Evolutionary conservation across 2,797 vertebrate species (phyloP).

Genomic region (Phrynocephalus forsythii): DNA sequence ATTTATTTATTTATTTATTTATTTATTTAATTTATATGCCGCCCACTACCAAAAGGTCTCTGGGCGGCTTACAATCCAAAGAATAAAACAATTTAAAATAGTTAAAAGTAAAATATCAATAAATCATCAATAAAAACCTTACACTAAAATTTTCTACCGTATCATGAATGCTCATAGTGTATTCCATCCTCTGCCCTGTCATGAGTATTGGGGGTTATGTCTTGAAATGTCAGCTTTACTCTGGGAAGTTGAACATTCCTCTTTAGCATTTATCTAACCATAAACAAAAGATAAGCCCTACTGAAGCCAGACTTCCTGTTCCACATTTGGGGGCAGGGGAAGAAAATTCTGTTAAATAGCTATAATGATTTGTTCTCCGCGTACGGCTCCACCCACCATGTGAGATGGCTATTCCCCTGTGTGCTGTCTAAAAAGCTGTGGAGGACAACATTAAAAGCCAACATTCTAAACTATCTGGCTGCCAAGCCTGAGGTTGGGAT

Average conservation of each 20-base stretch:
- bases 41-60: no score
- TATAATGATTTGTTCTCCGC: neutral
- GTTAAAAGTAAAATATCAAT: no score
- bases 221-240: slow-evolving; percentile 5
- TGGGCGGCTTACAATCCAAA: no score
- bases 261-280: slow-evolving; percentile 21
- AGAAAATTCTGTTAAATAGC: neutral
- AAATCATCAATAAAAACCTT: no score
- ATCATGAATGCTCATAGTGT: neutral
- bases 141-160: neutral
- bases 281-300: slow-evolving; percentile 44
- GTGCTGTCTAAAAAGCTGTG: neutral
- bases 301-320: slow-evolving; percentile 19
- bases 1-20: no score
- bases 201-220: slow-evolving; percentile 52
- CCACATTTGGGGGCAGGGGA: neutral
- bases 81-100: no score
- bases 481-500: no score
- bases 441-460: neutral
- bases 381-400: neutral
- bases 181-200: neutral
- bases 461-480: neutral
- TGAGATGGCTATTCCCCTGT: no score
- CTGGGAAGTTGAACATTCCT: slow-evolving; percentile 8
- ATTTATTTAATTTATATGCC: no score